Conservation (phyloP, 2,797 vertebrate species). For the Bucorvus abyssinicus region DNA sequence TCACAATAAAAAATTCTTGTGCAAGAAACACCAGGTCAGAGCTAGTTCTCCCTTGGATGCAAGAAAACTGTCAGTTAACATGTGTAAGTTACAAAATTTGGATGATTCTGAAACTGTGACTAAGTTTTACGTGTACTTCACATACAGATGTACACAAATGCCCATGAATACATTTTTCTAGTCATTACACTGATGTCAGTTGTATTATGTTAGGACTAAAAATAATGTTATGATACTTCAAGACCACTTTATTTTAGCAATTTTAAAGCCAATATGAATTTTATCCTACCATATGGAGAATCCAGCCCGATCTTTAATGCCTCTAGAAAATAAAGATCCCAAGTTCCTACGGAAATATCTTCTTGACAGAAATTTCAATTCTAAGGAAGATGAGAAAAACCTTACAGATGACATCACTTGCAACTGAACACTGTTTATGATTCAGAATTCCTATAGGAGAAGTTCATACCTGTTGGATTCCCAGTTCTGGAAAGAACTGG, state of each 20-base stretch:
- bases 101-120: background rate
- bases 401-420: background rate
- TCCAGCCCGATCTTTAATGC: background rate
- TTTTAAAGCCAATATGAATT: background rate
- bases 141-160: no score
- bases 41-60: background rate
- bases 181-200: background rate
- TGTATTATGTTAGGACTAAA: background rate
- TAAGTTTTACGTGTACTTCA: background rate
- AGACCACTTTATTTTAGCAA: background rate
- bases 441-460: background rate
- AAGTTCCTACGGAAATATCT: background rate
- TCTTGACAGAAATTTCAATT: background rate
- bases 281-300: background rate
- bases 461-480: background rate
- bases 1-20: background rate
- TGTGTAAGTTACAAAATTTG: fast-evolving
- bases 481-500: background rate
- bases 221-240: background rate
- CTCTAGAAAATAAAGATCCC: background rate
- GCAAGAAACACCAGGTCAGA: background rate
- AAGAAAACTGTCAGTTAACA: background rate
- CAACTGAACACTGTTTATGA: background rate
- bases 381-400: background rate
- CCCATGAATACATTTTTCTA: background rate